Evolutionary conservation across 2,113 vertebrate genomes (phyloP), one percentile per base, ranked within the genome.

Genomic region (Alligator mississippiensis): DNA sequence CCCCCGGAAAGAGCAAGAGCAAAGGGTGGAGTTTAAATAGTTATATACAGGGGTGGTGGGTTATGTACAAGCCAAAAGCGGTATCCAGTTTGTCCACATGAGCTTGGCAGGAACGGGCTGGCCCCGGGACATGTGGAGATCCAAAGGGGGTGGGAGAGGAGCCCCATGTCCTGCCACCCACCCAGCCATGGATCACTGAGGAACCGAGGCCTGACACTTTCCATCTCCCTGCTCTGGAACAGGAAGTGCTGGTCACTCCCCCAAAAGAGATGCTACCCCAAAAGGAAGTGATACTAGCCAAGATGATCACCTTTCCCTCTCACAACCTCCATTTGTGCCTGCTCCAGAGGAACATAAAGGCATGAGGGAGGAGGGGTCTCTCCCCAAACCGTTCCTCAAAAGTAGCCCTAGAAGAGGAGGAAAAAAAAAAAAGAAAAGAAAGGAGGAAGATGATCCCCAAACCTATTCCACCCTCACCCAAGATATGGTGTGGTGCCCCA

Each of bases 371-470:
- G 24, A 64, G 5, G 7, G 5, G 58, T 74, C 61, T 60, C 25
- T 9, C 12, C 55, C 75, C 63, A 47, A 58, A 4, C 27, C 25
- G 66, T 54, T 77, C 72, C 61, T 68, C 66, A 60, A 25, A 47
- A 47, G n/a, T 19, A 34, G 15, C 27, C 22, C 7, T 22, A 30
- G n/a, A 55, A 57, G 15, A 79, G 47, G 25, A 55, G 11, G 13
- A n/a, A n/a, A n/a, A 55, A n/a, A 8, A 5, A 3, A 70, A 22
- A 47, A 47, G 47, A 6, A 21, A 14, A 11, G 14, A 63, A 88
- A 77, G 94, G 80, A 93, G 85, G 84, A 91, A 59, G 10, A 24
- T 57, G 82, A 86, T 83, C 80, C 91, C 93, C 83, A 94, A 84
- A 9, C 47, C 47, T 8, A 47, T 47, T 47, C 47, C 47, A 47